phyloP scores from a whole-genome alignment of 2,797 vertebrate genomes.

The Phrynocephalus forsythii region DNA sequence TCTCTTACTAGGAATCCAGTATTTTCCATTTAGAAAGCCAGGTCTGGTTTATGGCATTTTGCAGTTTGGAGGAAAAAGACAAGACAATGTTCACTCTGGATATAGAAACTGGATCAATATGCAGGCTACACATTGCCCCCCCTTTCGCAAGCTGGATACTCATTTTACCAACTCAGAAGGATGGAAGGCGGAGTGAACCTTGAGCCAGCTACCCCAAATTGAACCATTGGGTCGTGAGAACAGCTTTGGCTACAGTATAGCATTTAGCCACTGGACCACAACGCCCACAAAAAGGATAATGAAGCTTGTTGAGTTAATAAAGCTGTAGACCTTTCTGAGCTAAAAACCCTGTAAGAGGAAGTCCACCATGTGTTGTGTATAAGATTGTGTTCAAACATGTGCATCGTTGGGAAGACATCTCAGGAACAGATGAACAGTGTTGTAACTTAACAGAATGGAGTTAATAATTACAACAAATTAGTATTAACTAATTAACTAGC shows the following conservation, averaged over 20 bases:
- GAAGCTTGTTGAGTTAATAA: neutral
- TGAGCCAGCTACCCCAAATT: too few relatives aligned
- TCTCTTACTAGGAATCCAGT: neutral
- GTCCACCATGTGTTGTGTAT: neutral
- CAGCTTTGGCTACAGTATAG: too few relatives aligned
- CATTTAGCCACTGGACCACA: too few relatives aligned
- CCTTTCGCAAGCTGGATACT: too few relatives aligned
- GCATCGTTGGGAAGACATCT: neutral
- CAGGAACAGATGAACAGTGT: neutral
- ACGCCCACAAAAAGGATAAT: neutral
- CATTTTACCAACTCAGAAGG: too few relatives aligned
- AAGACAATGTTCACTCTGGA: neutral
- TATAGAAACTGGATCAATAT: neutral
- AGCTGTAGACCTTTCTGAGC: neutral
- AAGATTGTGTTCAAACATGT: neutral
- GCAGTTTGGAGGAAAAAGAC: neutral
- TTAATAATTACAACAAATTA: neutral
- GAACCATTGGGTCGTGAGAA: too few relatives aligned
- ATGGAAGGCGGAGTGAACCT: too few relatives aligned
- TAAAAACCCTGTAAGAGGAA: neutral
- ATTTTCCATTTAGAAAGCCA: neutral
- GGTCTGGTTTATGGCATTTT: neutral
- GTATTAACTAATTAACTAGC: too few relatives aligned
- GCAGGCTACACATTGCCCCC: too few relatives aligned
- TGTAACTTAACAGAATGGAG: neutral